phyloP scores from a whole-genome alignment of 1,140 invertebrate genomes.

The Arctopsyche grandis region DNA sequence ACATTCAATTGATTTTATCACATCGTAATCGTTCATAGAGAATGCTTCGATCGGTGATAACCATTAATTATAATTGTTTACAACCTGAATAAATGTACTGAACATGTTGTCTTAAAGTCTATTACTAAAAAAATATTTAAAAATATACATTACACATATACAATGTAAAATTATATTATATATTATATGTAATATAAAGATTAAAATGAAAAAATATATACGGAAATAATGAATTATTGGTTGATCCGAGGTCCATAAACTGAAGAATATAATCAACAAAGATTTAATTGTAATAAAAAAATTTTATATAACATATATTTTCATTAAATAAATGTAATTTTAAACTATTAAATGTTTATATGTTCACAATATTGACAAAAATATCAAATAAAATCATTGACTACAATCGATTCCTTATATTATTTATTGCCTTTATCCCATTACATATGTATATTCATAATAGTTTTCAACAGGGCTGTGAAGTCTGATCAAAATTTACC shows the following conservation, averaged over 20 bases:
- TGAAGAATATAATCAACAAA: constrained; percentile 7
- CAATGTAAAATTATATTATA: background rate
- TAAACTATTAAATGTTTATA: constrained; percentile 19
- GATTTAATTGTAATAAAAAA: no score
- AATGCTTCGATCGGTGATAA: no score
- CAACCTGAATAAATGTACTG: background rate
- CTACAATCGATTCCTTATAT: background rate
- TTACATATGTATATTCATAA: no score
- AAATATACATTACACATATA: background rate
- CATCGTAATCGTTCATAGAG: no score
- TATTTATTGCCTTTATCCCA: background rate
- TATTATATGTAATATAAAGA: background rate
- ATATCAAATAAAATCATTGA: constrained; percentile 7
- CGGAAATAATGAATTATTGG: constrained; percentile 4
- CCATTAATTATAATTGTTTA: background rate
- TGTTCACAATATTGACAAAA: constrained; percentile 13
- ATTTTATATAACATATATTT: constrained; percentile 1
- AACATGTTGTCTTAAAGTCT: background rate
- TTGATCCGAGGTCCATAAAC: constrained; percentile 26
- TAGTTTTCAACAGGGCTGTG: no score
- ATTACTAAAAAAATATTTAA: constrained; percentile 7
- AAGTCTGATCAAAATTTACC: no score
- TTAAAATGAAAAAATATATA: background rate
- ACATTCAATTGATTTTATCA: no score
- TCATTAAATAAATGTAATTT: constrained; percentile 7